Evolutionary conservation across 2,888 invertebrate genomes (phyloP), one percentile per base, ranked within the genome.

Genomic region (Eupithecia inturbata): DNA sequence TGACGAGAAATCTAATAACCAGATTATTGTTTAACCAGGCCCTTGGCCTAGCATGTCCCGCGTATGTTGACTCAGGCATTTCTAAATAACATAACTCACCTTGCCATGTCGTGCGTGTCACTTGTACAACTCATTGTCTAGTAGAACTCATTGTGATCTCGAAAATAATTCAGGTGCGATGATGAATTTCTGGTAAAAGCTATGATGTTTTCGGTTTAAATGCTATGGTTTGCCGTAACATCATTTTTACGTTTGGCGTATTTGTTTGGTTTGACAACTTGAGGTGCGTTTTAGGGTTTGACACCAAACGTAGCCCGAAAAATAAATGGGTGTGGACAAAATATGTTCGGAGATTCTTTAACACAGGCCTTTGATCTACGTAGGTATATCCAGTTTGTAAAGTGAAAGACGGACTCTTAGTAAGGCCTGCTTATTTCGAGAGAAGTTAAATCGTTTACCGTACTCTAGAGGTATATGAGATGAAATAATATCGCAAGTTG

Each of bases 361-460:
- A 19, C 14, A 41, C 14, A 0, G 39, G 4, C 14, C 39, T 41
- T 41, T 41, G 39, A 14, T 16, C 12, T 39, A 39, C 39, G 12
- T 14, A 41, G 36, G 10, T 36, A 3, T 41, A 14, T 12, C 16
- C 6, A 45, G 6, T 19, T 16, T 45, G 45, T n/a, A 9, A 45
- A n/a, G 5, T 45, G n/a, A 53, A 53, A 57, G 26, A 26, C 26
- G 14, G 26, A 39, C 71, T 62, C 77, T 45, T 80, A 78, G 86
- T 87, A 82, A 66, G 76, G 69, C 53, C 26, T 66, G 80, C 80
- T 83, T 83, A 85, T 83, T 86, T 83, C 83, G 85, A 84, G 84
- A 81, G 82, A 83, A 85, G 84, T 86, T 85, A 85, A 87, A 87
- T 85, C 84, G 82, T 89, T 89, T 89, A 82, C 83, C 77, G 73